Evolutionary conservation across 2,113 vertebrate species (phyloP).

Genomic region (Piprites chloris): DNA sequence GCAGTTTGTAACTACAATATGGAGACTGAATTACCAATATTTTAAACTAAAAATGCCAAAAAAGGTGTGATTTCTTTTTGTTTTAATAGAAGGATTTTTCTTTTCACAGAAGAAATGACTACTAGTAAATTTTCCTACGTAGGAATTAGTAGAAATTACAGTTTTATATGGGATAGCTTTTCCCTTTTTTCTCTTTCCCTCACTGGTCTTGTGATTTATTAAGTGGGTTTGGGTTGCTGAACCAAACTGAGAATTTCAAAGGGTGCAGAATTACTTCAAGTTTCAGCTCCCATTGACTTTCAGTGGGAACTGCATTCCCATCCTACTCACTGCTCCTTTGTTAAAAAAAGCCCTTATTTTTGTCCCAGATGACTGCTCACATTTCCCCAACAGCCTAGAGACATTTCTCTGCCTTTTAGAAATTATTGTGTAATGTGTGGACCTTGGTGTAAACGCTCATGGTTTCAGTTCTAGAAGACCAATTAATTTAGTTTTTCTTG

Average conservation of each 20-base stretch:
- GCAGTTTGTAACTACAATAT: neutral
- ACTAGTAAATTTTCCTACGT: neutral
- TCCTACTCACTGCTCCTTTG: neutral
- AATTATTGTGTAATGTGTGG: neutral
- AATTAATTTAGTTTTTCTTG: neutral
- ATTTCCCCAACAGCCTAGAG: constrained; percentile 24
- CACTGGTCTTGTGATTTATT: constrained; percentile 18
- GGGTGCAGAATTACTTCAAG: neutral
- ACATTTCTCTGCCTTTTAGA: constrained; percentile 6
- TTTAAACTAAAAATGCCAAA: neutral
- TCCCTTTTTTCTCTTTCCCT: constrained; percentile 21
- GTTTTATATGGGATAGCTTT: neutral
- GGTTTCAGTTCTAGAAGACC: neutral
- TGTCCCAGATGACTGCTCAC: neutral
- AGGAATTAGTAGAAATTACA: neutral
- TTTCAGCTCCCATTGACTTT: constrained; percentile 1
- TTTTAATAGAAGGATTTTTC: neutral
- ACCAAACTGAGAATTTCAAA: constrained; percentile 27
- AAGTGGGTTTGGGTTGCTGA: constrained; percentile 2
- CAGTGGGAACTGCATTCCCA: neutral
- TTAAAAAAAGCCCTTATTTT: neutral
- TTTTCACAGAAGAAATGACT: neutral
- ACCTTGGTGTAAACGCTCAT: neutral
- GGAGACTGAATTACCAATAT: neutral
- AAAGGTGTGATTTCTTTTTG: neutral